Evolutionary conservation across 1,140 invertebrate species (phyloP).

Genomic region (Ceratitis capitata): DNA sequence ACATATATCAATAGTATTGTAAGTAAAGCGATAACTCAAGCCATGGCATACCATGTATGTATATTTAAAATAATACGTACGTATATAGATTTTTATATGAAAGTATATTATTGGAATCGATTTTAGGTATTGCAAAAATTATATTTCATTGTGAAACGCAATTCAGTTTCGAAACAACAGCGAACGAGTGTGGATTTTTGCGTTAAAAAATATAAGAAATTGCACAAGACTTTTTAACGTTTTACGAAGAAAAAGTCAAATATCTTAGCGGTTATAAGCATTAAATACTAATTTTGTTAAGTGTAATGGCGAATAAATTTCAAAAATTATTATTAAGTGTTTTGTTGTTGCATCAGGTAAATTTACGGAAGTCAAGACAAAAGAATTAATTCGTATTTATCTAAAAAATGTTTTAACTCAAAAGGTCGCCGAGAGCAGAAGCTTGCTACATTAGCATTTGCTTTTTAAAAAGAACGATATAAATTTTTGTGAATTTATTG

Average conservation of each 20-base stretch:
- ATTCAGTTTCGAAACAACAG: slow-evolving; percentile 36
- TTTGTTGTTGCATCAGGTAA: slow-evolving; percentile 21
- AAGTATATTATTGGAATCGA: slow-evolving; percentile 3
- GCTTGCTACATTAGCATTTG: too few relatives aligned
- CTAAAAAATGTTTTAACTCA: too few relatives aligned
- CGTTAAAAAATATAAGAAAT: background rate
- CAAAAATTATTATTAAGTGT: slow-evolving; percentile 5
- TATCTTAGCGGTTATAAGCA: background rate
- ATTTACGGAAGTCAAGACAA: background rate
- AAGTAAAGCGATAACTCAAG: slow-evolving; percentile 32
- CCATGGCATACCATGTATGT: background rate
- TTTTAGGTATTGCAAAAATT: slow-evolving; percentile 28
- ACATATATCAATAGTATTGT: slow-evolving; percentile 34
- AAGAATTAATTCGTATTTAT: background rate
- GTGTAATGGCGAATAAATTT: background rate
- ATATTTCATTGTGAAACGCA: slow-evolving; percentile 33
- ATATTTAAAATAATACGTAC: background rate
- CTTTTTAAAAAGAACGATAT: too few relatives aligned
- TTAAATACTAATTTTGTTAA: background rate
- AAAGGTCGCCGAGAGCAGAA: too few relatives aligned
- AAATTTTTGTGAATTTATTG: too few relatives aligned
- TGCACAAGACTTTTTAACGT: background rate
- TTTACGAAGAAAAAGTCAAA: background rate
- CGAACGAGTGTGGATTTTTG: slow-evolving; percentile 7
- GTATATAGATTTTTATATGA: background rate